Evolutionary conservation across 2,888 invertebrate species (phyloP).

Genomic region (Cephus runcator): DNA sequence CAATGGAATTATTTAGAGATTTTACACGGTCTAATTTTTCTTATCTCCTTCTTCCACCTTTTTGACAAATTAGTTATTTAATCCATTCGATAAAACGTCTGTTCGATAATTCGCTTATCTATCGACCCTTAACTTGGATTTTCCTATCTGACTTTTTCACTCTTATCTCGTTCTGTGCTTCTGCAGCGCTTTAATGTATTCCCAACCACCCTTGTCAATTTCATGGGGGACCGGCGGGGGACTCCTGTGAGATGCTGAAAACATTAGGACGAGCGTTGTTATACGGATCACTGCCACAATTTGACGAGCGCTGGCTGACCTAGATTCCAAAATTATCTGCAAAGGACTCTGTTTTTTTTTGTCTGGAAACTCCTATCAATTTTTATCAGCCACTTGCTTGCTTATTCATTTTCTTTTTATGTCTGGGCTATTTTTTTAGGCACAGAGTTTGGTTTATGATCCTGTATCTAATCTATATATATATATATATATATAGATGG

Average conservation of each 20-base stretch:
- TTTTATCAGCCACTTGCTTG: not conserved
- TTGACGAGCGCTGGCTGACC: not conserved
- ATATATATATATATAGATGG: too few species aligned
- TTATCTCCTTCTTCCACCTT: not conserved
- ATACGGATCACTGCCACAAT: not conserved
- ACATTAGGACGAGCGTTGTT: not conserved
- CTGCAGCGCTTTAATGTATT: not conserved
- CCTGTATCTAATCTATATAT: too few species aligned
- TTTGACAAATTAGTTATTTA: not conserved
- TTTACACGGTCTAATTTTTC: not conserved
- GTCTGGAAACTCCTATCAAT: not conserved
- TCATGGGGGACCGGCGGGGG: not conserved
- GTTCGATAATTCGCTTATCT: not conserved
- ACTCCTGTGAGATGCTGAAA: not conserved
- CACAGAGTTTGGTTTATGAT: not conserved
- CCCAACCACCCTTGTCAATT: not conserved
- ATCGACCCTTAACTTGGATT: not conserved
- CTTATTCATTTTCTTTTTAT: not conserved
- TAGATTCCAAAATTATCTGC: not conserved
- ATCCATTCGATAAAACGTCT: not conserved
- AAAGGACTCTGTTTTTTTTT: not conserved
- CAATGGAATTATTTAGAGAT: not conserved
- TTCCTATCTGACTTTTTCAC: not conserved
- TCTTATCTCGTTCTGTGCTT: not conserved
- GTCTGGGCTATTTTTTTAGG: not conserved